Conservation (phyloP, 2,888 invertebrate genomes). For the Drosophila koepferae region DNA sequence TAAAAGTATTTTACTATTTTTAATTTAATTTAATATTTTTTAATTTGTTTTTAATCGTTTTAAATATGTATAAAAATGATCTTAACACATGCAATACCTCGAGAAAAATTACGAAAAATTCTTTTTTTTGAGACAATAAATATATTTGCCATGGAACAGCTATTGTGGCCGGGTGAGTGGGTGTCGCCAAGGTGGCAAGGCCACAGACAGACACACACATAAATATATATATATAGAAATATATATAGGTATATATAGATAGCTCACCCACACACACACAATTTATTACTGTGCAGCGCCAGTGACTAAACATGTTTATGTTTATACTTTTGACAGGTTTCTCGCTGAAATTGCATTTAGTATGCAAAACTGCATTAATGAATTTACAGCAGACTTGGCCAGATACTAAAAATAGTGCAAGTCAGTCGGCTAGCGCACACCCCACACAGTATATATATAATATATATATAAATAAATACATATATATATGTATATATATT, state of each 20-base stretch:
- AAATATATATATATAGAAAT: neutral
- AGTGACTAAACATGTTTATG: slow-evolving; percentile 63
- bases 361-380: slow-evolving; percentile 60
- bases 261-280: slow-evolving; percentile 17
- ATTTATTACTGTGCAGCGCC: slow-evolving; percentile 61
- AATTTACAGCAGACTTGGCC: slow-evolving; percentile 56
- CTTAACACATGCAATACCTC: slow-evolving; percentile 6
- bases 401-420: slow-evolving; percentile 77
- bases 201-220: slow-evolving; percentile 46
- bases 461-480: slow-evolving; percentile 18
- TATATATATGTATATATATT: slow-evolving; percentile 44
- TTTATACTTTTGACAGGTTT: slow-evolving; percentile 58
- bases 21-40: neutral
- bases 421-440: slow-evolving; percentile 62
- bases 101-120: slow-evolving; percentile 19
- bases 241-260: neutral
- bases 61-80: slow-evolving; percentile 10
- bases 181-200: slow-evolving; percentile 73
- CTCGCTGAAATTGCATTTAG: slow-evolving; percentile 41
- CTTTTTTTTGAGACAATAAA: slow-evolving; percentile 35
- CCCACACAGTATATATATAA: slow-evolving; percentile 30
- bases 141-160: slow-evolving; percentile 29
- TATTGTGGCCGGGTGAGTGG: slow-evolving; percentile 57
- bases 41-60: slow-evolving; percentile 24
- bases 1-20: neutral